Conservation (phyloP, 1,140 invertebrate genomes). For the Drosophila gunungcola region DNA sequence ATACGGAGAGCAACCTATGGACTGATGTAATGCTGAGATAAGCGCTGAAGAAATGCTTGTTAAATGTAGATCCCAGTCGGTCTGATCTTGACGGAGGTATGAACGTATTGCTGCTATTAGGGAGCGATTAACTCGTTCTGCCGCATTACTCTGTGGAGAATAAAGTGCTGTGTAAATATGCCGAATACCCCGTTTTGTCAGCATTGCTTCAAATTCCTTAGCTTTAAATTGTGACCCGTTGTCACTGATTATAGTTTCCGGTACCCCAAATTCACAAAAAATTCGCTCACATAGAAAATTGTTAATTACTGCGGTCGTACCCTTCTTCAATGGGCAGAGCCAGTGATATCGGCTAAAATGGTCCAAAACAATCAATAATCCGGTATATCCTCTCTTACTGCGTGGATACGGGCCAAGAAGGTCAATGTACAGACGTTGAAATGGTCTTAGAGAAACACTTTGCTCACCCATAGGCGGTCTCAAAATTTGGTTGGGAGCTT, state of each 20-base stretch:
- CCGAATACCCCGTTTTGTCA: slow-evolving; percentile 6
- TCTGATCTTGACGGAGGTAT: too few species aligned
- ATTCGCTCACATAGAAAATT: slow-evolving; percentile 1
- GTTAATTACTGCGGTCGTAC: too few species aligned
- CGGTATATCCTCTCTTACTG: slow-evolving; percentile 9
- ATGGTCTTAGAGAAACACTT: slow-evolving; percentile 2
- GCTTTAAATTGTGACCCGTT: slow-evolving; percentile 20
- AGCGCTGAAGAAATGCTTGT: slow-evolving; percentile 17
- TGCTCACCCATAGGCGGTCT: slow-evolving; percentile 13
- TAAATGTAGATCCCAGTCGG: slow-evolving; percentile 25
- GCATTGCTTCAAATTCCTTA: slow-evolving; percentile 3
- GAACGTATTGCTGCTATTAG: too few species aligned
- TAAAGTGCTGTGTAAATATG: slow-evolving; percentile 7
- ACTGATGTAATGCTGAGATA: slow-evolving; percentile 12
- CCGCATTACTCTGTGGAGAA: slow-evolving; percentile 42
- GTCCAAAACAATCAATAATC: slow-evolving; percentile 13
- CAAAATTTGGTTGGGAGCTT: slow-evolving; percentile 11
- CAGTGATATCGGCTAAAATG: slow-evolving; percentile 14
- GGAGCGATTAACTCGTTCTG: too few species aligned
- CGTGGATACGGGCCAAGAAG: slow-evolving; percentile 24
- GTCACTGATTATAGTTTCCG: slow-evolving; percentile 27
- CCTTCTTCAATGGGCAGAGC: slow-evolving; percentile 11
- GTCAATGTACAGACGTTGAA: slow-evolving; percentile 18
- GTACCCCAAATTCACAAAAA: slow-evolving; percentile 13
- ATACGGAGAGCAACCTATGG: slow-evolving; percentile 17